Base-by-base conservation (phyloP, 2,113 vertebrate species). In the Oreochromis aureus region DNA sequence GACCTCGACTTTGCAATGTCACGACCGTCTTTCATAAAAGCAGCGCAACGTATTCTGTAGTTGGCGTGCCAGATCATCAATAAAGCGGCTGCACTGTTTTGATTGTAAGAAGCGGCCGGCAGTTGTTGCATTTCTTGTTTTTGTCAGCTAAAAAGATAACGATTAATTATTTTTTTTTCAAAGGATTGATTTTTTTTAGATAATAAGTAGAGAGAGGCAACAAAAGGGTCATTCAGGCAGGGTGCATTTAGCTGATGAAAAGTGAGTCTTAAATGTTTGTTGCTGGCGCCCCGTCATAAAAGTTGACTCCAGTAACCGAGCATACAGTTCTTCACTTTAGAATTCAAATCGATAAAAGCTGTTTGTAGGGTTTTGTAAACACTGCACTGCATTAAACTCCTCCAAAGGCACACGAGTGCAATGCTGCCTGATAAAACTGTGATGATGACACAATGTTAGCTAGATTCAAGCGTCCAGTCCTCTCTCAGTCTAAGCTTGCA, bases 1-100 rank as follows among this genome's bases (percentile, higher is more conserved):
- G 89, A 93, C 95, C 88, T 94, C 82, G 81, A 76, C 80, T 82
- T 55, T 76, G 78, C 91, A 95, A 93, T 92, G 91, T 94, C 93
- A 89, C 71, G 78, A 84, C 85, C 51, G 66, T 90, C 90, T 94
- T 90, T 90, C 88, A 86, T 82, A 86, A 86, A 80, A 48, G 36
- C 76, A 51, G 86, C 48, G 11, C 18, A 32, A 46, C 48, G 19
- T 46, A 86, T 93, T 91, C 16, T 53, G 89, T 32, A 82, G 89
- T 54, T 80, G 56, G 83, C 39, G 82, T 80, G 79, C 46, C 11
- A 88, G 73, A 92, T 85, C 44, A 85, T 87, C 27, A 6, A 41
- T 13, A 71, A 56, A 36, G 61, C 36, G 30, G 80, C 61, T 58
- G 15, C 34, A 8, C 34, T 69, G 80, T 76, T 93, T 32, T 59